phyloP scores from a whole-genome alignment of 2,888 invertebrate species.

The Clepsis dumicolana region DNA sequence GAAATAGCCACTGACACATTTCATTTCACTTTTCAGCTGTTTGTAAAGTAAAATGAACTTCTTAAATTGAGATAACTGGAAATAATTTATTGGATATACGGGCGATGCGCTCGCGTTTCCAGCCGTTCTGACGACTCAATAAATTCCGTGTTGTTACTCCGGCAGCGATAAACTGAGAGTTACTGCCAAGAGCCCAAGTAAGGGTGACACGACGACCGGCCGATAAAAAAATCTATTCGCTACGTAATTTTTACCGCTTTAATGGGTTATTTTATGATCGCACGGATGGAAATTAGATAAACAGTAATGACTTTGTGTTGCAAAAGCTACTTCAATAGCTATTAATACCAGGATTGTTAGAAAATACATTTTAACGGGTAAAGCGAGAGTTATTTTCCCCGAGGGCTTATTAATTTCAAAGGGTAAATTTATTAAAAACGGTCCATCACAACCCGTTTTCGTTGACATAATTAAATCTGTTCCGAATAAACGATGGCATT shows the following conservation, averaged over 20 bases:
- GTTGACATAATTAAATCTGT: slow-evolving; percentile 26
- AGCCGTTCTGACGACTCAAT: slow-evolving; percentile 57
- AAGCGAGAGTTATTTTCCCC: slow-evolving; percentile 18
- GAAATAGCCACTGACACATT: slow-evolving; percentile 1
- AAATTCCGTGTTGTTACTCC: slow-evolving; percentile 59
- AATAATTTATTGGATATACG: slow-evolving; percentile 40
- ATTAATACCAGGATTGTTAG: slow-evolving; percentile 7
- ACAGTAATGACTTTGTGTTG: slow-evolving; percentile 6
- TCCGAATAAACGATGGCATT: slow-evolving; percentile 24
- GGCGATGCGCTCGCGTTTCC: slow-evolving; percentile 52
- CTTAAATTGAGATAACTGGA: slow-evolving; percentile 16
- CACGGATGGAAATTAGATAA: slow-evolving; percentile 46
- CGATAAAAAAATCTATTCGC: slow-evolving; percentile 60
- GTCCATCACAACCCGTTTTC: slow-evolving; percentile 14
- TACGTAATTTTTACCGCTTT: slow-evolving; percentile 61
- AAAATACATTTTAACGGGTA: slow-evolving; percentile 21
- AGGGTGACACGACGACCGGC: slow-evolving; percentile 53
- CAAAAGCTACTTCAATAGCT: background rate
- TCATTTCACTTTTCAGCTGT: background rate
- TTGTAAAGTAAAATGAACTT: slow-evolving; percentile 5
- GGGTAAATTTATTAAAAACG: slow-evolving; percentile 27
- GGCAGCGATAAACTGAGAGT: slow-evolving; percentile 58
- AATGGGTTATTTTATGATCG: slow-evolving; percentile 55
- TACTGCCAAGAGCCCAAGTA: slow-evolving; percentile 49
- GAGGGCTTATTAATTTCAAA: slow-evolving; percentile 26